Conservation (phyloP, 2,113 vertebrate species). For the Uria lomvia region DNA sequence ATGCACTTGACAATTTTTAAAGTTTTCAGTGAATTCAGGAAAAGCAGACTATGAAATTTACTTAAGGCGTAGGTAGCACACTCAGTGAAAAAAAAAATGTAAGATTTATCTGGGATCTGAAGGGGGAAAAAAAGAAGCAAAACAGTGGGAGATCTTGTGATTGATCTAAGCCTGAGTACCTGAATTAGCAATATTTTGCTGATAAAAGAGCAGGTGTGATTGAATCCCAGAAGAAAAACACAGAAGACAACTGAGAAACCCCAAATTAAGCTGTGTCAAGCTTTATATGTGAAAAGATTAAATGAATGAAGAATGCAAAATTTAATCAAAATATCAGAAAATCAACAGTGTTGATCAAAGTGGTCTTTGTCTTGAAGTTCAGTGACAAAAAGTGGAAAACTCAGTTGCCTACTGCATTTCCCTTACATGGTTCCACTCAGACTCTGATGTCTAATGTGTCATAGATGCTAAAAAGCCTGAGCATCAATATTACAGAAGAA, state of each 20-base stretch:
- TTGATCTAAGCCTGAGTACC: not conserved
- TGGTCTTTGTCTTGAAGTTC: not conserved
- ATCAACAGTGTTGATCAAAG: not conserved
- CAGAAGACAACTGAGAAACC: not conserved
- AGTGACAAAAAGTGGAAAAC: not conserved
- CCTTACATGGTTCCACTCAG: not conserved
- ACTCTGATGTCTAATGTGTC: not conserved
- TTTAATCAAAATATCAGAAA: not conserved
- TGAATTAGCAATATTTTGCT: not conserved
- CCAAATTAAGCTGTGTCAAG: not conserved
- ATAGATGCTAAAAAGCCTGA: not conserved
- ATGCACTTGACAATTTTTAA: not conserved
- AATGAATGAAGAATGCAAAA: not conserved
- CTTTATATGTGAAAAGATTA: not conserved
- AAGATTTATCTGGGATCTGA: not conserved
- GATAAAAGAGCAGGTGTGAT: not conserved
- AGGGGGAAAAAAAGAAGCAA: not conserved
- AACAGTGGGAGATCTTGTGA: not conserved
- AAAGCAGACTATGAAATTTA: not conserved
- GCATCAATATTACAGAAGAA: not conserved
- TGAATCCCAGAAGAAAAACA: not conserved
- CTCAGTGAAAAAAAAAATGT: not conserved
- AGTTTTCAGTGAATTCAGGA: not conserved
- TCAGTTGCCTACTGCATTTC: not conserved
- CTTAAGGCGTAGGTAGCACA: not conserved